Conservation (phyloP, 2,888 invertebrate species). For the Idaea aversata region DNA sequence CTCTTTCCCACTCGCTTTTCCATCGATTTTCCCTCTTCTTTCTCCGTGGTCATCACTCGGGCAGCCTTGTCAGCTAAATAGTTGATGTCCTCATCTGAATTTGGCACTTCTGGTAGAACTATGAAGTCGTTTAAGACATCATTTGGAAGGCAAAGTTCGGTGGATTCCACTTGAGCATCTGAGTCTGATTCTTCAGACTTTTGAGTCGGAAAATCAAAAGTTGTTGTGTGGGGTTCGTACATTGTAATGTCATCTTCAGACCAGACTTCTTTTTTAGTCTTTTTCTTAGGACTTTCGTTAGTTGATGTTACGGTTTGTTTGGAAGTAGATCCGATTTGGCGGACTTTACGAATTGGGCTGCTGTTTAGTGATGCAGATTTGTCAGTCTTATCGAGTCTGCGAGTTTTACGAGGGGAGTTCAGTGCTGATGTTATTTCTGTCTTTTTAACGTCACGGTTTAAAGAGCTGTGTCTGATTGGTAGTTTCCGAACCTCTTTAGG, state of each 20-base stretch:
- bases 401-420: constrained; percentile 70
- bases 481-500: constrained; percentile 60
- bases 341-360: constrained; percentile 72
- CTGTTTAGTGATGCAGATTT: constrained; percentile 71
- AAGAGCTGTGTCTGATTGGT: constrained; percentile 66
- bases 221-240: constrained; percentile 75
- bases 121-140: constrained; percentile 74
- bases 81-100: constrained; percentile 66
- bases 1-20: constrained; percentile 60
- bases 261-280: constrained; percentile 59
- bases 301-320: constrained; percentile 62
- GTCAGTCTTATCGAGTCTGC: constrained; percentile 70
- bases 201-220: constrained; percentile 58
- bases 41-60: constrained; percentile 69
- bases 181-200: constrained; percentile 72
- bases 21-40: constrained; percentile 42
- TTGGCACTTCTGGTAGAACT: constrained; percentile 58
- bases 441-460: constrained; percentile 64
- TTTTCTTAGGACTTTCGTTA: constrained; percentile 66
- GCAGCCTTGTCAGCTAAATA: constrained; percentile 70
- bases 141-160: constrained; percentile 68
- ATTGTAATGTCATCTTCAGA: constrained; percentile 71
- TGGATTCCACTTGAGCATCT: constrained; percentile 63
- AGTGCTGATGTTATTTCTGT: constrained; percentile 64
- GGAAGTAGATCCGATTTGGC: constrained; percentile 62